Conservation (phyloP, 2,888 invertebrate species). For the Nemotelus nigrinus region DNA sequence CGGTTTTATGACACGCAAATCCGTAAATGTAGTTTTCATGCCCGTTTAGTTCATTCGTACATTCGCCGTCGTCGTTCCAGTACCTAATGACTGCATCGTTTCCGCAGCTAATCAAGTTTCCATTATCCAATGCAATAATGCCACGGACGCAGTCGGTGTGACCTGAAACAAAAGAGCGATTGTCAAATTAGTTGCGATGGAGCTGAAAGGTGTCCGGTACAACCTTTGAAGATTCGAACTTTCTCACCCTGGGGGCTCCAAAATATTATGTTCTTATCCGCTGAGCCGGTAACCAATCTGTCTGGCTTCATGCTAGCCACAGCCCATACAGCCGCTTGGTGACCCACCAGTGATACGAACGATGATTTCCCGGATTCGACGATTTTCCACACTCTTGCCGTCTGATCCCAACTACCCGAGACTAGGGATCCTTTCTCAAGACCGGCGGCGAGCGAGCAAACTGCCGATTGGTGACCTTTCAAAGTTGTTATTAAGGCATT, state of each 20-base stretch:
- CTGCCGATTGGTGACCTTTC: conserved; percentile 73
- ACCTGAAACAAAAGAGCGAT: conserved; percentile 66
- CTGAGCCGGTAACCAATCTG: conserved; percentile 81
- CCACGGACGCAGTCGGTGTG: conserved; percentile 94
- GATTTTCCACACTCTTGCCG: conserved; percentile 84
- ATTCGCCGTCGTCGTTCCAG: conserved; percentile 85
- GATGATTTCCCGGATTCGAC: conserved; percentile 67
- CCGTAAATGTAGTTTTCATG: conserved; percentile 90
- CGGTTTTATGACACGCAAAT: conserved; percentile 68
- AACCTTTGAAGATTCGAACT: conserved; percentile 74
- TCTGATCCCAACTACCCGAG: conserved; percentile 94
- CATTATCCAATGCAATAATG: conserved; percentile 74
- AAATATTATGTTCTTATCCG: conserved; percentile 88
- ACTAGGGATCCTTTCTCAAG: conserved; percentile 69
- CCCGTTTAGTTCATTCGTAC: conserved; percentile 79
- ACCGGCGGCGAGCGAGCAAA: conserved; percentile 67
- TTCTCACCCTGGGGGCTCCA: conserved; percentile 80
- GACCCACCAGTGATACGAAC: conserved; percentile 73
- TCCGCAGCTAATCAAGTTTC: conserved; percentile 86
- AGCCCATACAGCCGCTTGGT: conserved; percentile 90
- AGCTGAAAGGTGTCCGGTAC: conserved; percentile 54
- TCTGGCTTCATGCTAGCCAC: conserved; percentile 68
- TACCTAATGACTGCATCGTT: conserved; percentile 90
- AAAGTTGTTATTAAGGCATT: conserved; percentile 74
- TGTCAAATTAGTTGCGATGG: conserved; percentile 52